phyloP scores from a whole-genome alignment of 2,113 vertebrate genomes.

The Dicerorhinus sumatrensis region DNA sequence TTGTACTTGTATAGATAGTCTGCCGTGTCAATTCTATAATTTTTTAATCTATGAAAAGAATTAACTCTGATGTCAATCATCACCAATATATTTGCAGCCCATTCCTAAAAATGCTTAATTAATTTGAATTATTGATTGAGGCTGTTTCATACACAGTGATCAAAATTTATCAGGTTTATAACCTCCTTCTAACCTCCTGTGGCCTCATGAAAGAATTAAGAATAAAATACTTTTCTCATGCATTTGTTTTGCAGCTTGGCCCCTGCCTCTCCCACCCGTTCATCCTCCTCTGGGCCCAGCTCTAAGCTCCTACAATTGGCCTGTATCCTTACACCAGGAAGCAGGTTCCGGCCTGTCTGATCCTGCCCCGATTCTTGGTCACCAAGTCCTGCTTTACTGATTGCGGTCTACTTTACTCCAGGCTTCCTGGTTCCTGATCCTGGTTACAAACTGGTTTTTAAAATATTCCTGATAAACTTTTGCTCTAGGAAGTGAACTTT shows the following conservation, averaged over 20 bases:
- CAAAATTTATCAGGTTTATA: neutral
- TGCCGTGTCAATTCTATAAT: neutral
- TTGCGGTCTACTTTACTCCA: constrained; percentile 74
- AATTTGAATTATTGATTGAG: neutral
- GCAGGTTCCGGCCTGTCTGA: constrained; percentile 74
- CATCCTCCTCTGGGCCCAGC: neutral
- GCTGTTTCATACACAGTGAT: neutral
- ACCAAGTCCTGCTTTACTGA: constrained; percentile 69
- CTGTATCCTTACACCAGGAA: constrained; percentile 65
- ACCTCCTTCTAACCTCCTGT: neutral
- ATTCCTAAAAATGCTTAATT: neutral
- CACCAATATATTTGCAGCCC: neutral
- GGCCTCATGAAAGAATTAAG: neutral
- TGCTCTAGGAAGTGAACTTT: constrained; percentile 61
- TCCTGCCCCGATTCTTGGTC: constrained; percentile 76
- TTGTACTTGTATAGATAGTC: neutral
- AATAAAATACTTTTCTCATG: neutral
- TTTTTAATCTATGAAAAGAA: constrained; percentile 27
- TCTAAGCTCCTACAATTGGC: neutral
- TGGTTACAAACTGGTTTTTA: constrained; percentile 54
- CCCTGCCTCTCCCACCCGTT: neutral
- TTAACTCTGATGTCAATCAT: neutral
- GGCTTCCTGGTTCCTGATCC: constrained; percentile 80
- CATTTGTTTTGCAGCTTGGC: neutral
- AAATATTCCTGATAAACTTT: constrained; percentile 70